Percentiles rank a stretch among this genome's conserved stretches.
These are phyloP conservation scores for Catocala fraxini DNA, from an alignment of 2,888 invertebrate genomes.

Conservation along the genomic window DNA sequence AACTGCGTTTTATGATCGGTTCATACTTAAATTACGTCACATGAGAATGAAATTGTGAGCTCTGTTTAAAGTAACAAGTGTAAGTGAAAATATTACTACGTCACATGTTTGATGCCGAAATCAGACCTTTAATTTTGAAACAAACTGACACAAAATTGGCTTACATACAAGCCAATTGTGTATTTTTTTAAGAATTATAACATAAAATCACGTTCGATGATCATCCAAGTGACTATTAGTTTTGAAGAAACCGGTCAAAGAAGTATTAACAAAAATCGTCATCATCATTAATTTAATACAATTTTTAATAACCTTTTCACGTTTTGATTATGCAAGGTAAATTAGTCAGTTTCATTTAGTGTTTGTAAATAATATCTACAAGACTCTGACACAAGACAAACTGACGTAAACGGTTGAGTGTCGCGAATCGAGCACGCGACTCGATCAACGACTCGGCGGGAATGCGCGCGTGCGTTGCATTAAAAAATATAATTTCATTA, in stretches of 20 bases:
- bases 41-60: background rate
- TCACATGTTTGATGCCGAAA: background rate
- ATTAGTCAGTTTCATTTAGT: background rate
- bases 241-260: too few relatives aligned
- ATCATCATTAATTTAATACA: too few relatives aligned
- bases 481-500: constrained; percentile 3
- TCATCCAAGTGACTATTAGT: too few relatives aligned
- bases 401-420: constrained; percentile 9
- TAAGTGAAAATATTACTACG: constrained; percentile 1
- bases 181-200: too few relatives aligned
- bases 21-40: constrained; percentile 21
- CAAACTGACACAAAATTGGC: too few relatives aligned
- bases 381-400: constrained; percentile 4
- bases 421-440: constrained; percentile 42
- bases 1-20: constrained; percentile 45
- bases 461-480: constrained; percentile 35
- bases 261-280: too few relatives aligned
- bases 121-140: too few relatives aligned
- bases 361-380: constrained; percentile 2
- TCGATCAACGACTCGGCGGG: constrained; percentile 30
- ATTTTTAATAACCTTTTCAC: background rate
- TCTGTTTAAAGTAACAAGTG: background rate
- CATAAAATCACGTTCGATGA: too few relatives aligned
- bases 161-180: too few relatives aligned
- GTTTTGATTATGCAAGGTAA: background rate